phyloP scores from a whole-genome alignment of 2,113 vertebrate species.

The Salvator merianae region DNA sequence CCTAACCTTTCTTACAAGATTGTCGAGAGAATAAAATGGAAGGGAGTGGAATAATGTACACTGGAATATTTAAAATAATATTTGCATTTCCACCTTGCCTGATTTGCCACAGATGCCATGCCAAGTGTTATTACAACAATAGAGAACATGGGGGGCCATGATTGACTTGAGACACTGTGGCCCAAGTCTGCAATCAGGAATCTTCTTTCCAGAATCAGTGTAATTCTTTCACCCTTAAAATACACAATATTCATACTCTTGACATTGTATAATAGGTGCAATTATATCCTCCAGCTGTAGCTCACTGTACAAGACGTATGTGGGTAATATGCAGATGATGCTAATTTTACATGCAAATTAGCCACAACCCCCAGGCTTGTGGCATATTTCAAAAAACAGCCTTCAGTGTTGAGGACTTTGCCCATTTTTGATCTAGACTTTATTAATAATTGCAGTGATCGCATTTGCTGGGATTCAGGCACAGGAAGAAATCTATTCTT shows the following conservation, averaged over 20 bases:
- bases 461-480: background rate
- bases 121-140: too few species aligned
- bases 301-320: background rate
- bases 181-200: background rate
- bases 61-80: background rate
- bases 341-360: slow-evolving; percentile 11
- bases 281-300: background rate
- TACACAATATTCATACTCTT: background rate
- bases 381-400: background rate
- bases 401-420: background rate
- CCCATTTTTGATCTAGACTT: slow-evolving; percentile 1
- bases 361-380: background rate
- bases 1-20: too few species aligned
- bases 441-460: background rate
- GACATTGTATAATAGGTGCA: background rate
- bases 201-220: background rate
- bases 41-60: too few species aligned
- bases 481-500: background rate
- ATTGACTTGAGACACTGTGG: too few species aligned
- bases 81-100: background rate
- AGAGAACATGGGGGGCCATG: too few species aligned
- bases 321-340: background rate
- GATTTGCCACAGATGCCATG: background rate
- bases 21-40: too few species aligned
- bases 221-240: background rate